Conservation (phyloP, 2,797 vertebrate genomes). For the Sebastes hopkinsi region DNA sequence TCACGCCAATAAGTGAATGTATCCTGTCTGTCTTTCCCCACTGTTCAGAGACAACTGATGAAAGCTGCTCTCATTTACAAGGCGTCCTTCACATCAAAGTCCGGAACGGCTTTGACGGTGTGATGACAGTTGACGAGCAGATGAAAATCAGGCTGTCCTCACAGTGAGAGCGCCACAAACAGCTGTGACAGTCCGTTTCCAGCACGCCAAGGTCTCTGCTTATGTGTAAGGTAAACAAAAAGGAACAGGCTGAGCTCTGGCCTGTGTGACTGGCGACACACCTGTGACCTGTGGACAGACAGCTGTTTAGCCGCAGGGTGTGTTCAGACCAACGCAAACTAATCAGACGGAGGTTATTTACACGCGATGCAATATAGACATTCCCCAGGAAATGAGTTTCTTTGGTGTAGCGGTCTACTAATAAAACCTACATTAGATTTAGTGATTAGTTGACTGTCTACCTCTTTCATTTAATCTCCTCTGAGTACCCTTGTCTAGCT, state of each 20-base stretch:
- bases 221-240: background rate
- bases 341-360: background rate
- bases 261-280: conserved; percentile 32
- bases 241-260: background rate
- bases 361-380: background rate
- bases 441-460: conserved; percentile 9
- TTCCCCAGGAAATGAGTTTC: conserved; percentile 59
- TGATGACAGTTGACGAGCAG: background rate
- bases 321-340: conserved; percentile 21
- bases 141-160: background rate
- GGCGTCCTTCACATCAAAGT: conserved; percentile 4
- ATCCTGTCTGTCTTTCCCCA: background rate
- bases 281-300: conserved; percentile 22
- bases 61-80: conserved; percentile 12
- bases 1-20: background rate
- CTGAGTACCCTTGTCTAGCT: conserved; percentile 1
- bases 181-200: background rate
- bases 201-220: background rate
- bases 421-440: conserved; percentile 21
- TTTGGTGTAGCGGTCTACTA: conserved; percentile 27
- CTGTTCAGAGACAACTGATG: background rate
- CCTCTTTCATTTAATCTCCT: conserved; percentile 34
- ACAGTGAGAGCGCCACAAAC: background rate
- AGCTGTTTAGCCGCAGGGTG: conserved; percentile 31
- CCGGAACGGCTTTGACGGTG: background rate